Base-by-base conservation (phyloP, 2,797 vertebrate genomes). In the Coendou prehensilis region DNA sequence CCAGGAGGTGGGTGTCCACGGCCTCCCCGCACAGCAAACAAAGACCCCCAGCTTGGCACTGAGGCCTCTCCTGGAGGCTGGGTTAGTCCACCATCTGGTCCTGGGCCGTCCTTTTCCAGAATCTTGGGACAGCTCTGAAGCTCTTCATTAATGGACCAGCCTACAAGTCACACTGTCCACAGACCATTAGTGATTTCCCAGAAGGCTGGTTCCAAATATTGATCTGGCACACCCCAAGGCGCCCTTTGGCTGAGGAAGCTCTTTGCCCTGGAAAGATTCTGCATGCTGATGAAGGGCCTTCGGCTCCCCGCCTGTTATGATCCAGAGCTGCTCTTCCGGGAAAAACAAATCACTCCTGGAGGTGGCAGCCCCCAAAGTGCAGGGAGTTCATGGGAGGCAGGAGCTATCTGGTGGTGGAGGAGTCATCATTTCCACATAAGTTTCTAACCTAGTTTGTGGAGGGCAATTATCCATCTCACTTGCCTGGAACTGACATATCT, bases 181-280 rank as follows among this genome's bases (percentile, higher is more conserved):
- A 92, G 80, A 87, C 97, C 93, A 83, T 98, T 96, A 95, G 88
- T 98, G 97, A 98, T 98, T 98, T 98, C 98, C 98, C 97, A 95
- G 86, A 94, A 97, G 98, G 97, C 89, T 59, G 93, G 89, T 97
- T 98, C 95, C 96, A 96, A 88, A 88, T 98, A 97, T 54, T 93
- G 97, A 95, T 98, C 97, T 94, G 93, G 96, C 45, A 52, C 92
- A 94, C 80, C 92, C 81, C 8, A 57, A 96, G 97, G 59, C 87
- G 61, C 80, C 41, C 89, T 96, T 96, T 95, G 4, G 91, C 92
- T 69, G 61, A 89, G 89, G 95, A 96, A 71, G 88, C 89, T 93
- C 81, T 83, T 76, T 23, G 95, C 87, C 80, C 23, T 67, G 93
- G 92, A 88, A 96, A 90, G 87, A 91, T 88, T 63, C 37, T 17